phyloP scores from a whole-genome alignment of 2,113 vertebrate species.

The Octodon degus region DNA sequence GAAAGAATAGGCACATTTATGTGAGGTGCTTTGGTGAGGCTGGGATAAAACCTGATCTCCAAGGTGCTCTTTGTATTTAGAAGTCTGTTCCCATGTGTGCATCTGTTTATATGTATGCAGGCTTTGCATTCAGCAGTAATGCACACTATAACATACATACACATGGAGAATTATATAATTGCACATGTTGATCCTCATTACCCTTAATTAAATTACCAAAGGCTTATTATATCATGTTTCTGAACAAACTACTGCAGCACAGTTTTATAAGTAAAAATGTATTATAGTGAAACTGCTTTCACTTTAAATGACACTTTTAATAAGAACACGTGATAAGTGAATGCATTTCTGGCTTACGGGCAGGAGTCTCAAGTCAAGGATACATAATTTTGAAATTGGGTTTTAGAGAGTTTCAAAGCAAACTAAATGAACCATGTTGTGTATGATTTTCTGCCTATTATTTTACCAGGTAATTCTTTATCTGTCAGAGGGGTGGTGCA shows the following conservation, averaged over 20 bases:
- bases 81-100: not conserved
- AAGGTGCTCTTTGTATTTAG: not conserved
- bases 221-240: not conserved
- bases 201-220: not conserved
- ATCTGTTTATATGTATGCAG: not conserved
- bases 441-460: conserved; percentile 61
- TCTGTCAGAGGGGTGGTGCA: not conserved
- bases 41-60: not conserved
- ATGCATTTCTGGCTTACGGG: conserved; percentile 76
- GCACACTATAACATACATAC: not conserved
- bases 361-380: conserved; percentile 50
- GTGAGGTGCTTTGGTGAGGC: not conserved
- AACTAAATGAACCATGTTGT: conserved; percentile 71
- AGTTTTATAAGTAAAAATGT: conserved; percentile 69
- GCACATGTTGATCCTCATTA: not conserved
- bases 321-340: conserved; percentile 75
- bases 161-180: conserved; percentile 4
- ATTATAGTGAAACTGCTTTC: conserved; percentile 46
- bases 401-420: conserved; percentile 75
- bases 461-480: conserved; percentile 77
- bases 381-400: conserved; percentile 71
- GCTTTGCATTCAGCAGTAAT: not conserved
- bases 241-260: not conserved
- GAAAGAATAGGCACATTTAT: not conserved
- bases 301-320: conserved; percentile 70